Evolutionary conservation across 2,888 invertebrate genomes (phyloP).

Genomic region (Erannis defoliaria): DNA sequence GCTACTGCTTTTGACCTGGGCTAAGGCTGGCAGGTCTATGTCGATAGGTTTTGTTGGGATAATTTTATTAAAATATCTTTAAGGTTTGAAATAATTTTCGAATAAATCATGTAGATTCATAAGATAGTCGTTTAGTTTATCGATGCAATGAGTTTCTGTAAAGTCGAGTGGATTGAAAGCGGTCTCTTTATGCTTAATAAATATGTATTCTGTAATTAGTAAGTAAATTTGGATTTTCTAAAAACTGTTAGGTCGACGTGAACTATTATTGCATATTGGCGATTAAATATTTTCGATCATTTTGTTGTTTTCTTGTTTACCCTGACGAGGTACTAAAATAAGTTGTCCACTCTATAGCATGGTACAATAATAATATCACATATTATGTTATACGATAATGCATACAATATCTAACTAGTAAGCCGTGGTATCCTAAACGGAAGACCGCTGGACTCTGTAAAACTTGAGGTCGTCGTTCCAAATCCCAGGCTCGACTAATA

Average conservation of each 20-base stretch:
- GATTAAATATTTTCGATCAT: slow-evolving; percentile 5
- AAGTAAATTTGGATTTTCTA: slow-evolving; percentile 31
- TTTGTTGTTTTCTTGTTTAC: background rate
- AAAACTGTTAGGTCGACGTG: slow-evolving; percentile 4
- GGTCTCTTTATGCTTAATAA: slow-evolving; percentile 28
- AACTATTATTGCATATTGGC: background rate
- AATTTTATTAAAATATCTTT: slow-evolving; percentile 15
- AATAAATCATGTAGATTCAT: slow-evolving; percentile 30
- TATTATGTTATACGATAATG: too few relatives aligned
- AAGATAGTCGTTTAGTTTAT: slow-evolving; percentile 21
- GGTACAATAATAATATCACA: too few relatives aligned
- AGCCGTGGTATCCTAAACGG: too few relatives aligned
- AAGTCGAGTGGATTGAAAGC: slow-evolving; percentile 14
- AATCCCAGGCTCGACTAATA: too few relatives aligned
- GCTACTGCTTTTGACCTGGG: background rate
- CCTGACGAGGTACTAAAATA: slow-evolving; percentile 36
- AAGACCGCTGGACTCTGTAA: too few relatives aligned
- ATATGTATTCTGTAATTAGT: slow-evolving; percentile 30
- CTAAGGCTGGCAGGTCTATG: background rate
- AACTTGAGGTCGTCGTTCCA: too few relatives aligned
- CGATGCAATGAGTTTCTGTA: slow-evolving; percentile 12
- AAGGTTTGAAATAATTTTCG: slow-evolving; percentile 24
- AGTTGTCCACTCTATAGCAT: slow-evolving; percentile 52
- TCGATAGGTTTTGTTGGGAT: slow-evolving; percentile 14
- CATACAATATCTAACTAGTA: too few relatives aligned